Evolutionary conservation across 2,888 invertebrate species (phyloP).

Genomic region (Aspidiotus rigidus): DNA sequence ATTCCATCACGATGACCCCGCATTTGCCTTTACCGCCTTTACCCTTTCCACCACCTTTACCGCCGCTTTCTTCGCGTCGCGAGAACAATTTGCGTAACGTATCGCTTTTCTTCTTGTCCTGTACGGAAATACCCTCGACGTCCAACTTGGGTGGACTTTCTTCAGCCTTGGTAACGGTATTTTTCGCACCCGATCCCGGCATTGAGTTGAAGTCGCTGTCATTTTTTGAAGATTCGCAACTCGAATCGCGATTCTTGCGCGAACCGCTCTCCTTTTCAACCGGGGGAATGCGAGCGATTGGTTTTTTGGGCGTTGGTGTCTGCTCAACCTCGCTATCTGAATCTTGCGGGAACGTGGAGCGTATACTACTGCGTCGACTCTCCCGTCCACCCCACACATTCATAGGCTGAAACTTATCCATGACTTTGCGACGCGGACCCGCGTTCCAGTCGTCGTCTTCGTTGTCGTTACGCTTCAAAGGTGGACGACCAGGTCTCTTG

Average conservation of each 20-base stretch:
- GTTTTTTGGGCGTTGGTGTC: constrained; percentile 2
- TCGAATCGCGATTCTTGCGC: constrained; percentile 24
- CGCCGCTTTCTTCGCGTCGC: constrained; percentile 44
- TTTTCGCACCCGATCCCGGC: constrained; percentile 14
- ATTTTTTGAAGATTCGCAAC: constrained; percentile 32
- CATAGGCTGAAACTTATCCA: neutral
- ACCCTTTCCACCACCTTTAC: constrained; percentile 60
- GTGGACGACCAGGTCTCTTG: constrained; percentile 26
- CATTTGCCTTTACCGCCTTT: constrained; percentile 55
- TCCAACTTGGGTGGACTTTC: constrained; percentile 45
- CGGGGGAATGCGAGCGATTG: constrained; percentile 19
- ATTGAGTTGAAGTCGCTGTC: constrained; percentile 25
- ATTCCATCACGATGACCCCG: constrained; percentile 62
- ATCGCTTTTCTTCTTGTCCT: constrained; percentile 62
- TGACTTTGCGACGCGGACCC: constrained; percentile 13
- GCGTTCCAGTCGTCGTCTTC: constrained; percentile 19
- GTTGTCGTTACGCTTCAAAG: constrained; percentile 15
- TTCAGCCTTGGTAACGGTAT: constrained; percentile 36
- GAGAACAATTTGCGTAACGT: constrained; percentile 58
- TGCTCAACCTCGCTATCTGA: constrained; percentile 10
- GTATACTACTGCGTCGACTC: constrained; percentile 14
- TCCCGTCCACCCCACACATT: constrained; percentile 19
- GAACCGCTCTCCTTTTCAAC: constrained; percentile 6
- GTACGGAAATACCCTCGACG: constrained; percentile 48
- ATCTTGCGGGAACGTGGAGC: constrained; percentile 12